Conservation (phyloP, 2,113 vertebrate genomes). For the Bolborhynchus lineola region DNA sequence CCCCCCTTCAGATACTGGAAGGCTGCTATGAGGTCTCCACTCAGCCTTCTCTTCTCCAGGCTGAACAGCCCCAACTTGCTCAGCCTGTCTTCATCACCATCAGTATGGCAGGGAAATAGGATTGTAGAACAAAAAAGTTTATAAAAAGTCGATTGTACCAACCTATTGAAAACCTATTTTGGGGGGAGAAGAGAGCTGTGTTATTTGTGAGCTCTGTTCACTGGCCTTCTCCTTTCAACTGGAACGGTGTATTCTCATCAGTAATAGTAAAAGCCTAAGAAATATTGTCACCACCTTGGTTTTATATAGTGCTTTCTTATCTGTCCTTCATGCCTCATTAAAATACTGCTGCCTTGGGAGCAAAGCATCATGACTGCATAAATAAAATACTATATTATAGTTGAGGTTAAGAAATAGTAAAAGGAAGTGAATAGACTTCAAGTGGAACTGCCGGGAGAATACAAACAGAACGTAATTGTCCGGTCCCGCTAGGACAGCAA, state of each 20-base stretch:
- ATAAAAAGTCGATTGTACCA: conserved; percentile 94
- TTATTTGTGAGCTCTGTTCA: not conserved
- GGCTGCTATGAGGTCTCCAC: too few species aligned
- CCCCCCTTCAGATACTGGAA: too few species aligned
- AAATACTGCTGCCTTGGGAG: not conserved
- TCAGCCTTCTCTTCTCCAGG: too few species aligned
- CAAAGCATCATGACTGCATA: not conserved
- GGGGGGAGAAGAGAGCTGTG: not conserved
- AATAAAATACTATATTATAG: not conserved
- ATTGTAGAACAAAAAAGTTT: conserved; percentile 93
- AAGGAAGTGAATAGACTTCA: not conserved
- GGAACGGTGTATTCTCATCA: not conserved
- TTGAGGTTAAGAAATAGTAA: not conserved
- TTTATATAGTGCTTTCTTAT: not conserved
- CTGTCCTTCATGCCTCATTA: not conserved
- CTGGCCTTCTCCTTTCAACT: not conserved
- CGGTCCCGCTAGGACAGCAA: not conserved
- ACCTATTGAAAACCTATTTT: conserved; percentile 64
- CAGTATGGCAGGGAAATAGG: conserved; percentile 91
- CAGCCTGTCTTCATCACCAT: conserved; percentile 79
- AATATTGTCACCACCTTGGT: not conserved
- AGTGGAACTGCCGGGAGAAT: not conserved
- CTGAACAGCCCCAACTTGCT: too few species aligned
- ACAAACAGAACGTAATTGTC: not conserved
- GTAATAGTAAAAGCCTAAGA: not conserved